These are phyloP conservation scores for Clepsis dumicolana DNA, from an alignment of 2,888 invertebrate genomes.

Conservation along the genomic window DNA sequence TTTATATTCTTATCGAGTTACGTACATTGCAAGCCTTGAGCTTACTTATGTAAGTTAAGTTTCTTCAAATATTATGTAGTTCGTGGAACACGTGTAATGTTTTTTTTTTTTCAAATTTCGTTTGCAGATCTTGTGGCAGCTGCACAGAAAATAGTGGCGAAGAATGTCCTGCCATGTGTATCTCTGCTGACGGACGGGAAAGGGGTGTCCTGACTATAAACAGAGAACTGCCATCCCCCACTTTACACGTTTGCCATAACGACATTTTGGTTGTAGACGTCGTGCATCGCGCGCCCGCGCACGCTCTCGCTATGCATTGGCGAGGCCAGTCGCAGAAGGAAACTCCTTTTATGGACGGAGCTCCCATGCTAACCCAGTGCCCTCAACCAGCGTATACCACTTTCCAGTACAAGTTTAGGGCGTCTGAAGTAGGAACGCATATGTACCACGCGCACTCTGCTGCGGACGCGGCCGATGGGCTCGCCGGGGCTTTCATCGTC, in stretches of 20 bases:
- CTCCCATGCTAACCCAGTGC: constrained; percentile 92
- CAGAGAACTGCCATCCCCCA: constrained; percentile 87
- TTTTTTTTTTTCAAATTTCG: constrained; percentile 11
- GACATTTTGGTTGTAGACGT: constrained; percentile 92
- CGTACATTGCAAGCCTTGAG: not conserved
- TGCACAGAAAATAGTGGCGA: constrained; percentile 87
- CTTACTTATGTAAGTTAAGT: not conserved
- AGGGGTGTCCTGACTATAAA: constrained; percentile 89
- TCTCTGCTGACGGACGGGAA: constrained; percentile 88
- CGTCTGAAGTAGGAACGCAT: constrained; percentile 90
- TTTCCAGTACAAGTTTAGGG: constrained; percentile 92
- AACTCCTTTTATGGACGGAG: constrained; percentile 92
- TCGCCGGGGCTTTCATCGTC: constrained; percentile 90
- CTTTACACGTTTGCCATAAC: constrained; percentile 90
- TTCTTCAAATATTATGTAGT: constrained; percentile 16
- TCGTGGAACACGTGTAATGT: constrained; percentile 4
- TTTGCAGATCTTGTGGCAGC: constrained; percentile 87
- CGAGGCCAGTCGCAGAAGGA: constrained; percentile 90
- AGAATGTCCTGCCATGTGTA: constrained; percentile 88
- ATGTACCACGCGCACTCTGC: constrained; percentile 91
- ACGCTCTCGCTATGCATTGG: constrained; percentile 92
- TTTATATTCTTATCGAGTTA: constrained; percentile 8
- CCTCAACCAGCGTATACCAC: constrained; percentile 91
- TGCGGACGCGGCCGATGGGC: constrained; percentile 88
- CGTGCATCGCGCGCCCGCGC: constrained; percentile 90